phyloP scores from a whole-genome alignment of 2,888 invertebrate species.

The Erebia aethiops region DNA sequence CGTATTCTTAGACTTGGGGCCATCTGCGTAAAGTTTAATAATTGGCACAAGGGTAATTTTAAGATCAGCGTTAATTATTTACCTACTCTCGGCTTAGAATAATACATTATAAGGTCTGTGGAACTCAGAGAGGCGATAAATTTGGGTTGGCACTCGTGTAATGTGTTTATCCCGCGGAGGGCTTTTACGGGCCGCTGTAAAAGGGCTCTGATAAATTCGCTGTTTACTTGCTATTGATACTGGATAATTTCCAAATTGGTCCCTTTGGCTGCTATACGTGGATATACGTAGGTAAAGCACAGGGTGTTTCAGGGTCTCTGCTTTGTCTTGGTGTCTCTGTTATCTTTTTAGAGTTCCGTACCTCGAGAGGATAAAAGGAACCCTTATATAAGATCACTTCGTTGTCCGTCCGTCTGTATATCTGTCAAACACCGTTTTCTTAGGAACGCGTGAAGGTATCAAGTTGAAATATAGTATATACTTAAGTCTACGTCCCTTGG shows the following conservation, averaged over 20 bases:
- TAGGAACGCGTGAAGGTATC: too few relatives aligned
- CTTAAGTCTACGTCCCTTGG: too few relatives aligned
- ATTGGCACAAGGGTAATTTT: background rate
- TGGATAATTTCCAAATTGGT: conserved; percentile 22
- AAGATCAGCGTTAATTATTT: background rate
- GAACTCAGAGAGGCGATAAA: conserved; percentile 43
- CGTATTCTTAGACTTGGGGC: too few relatives aligned
- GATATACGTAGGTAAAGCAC: background rate
- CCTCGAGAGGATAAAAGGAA: background rate
- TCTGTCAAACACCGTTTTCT: too few relatives aligned
- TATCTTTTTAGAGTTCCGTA: background rate
- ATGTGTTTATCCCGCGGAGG: conserved; percentile 47
- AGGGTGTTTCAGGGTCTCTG: background rate
- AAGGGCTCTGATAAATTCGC: conserved; percentile 41
- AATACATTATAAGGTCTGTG: conserved; percentile 20
- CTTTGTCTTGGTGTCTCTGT: too few relatives aligned
- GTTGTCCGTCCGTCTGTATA: too few relatives aligned
- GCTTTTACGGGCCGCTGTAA: conserved; percentile 43
- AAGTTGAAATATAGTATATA: too few relatives aligned
- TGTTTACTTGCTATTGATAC: conserved; percentile 34
- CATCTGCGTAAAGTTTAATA: too few relatives aligned
- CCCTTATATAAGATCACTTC: too few relatives aligned
- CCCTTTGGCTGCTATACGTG: background rate
- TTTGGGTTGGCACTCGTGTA: conserved; percentile 40
- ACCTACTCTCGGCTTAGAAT: conserved; percentile 21